Percentiles rank a stretch among this genome's conserved stretches.
Conservation (phyloP, 2,888 invertebrate genomes). For the Ectemnius continuus region DNA sequence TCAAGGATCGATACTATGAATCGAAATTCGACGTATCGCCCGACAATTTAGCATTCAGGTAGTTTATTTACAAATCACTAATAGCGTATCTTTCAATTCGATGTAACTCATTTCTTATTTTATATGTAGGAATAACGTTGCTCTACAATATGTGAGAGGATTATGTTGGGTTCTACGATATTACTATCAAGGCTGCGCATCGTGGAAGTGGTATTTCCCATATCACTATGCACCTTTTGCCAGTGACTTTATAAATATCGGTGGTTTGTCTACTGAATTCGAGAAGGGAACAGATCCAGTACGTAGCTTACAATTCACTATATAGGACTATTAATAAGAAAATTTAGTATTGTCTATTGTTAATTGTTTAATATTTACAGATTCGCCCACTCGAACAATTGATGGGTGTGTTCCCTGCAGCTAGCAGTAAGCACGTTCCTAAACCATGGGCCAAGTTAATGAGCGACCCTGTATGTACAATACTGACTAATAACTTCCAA, state of each 20-base stretch:
- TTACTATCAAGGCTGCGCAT: constrained; percentile 99
- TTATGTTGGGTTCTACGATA: constrained; percentile 99
- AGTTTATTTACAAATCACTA: constrained; percentile 15
- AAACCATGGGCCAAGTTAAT: constrained; percentile 95
- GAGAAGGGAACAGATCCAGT: constrained; percentile 93
- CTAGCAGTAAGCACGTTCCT: constrained; percentile 96
- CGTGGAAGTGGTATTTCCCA: constrained; percentile 99
- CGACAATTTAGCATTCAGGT: constrained; percentile 90
- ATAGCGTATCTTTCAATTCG: neutral
- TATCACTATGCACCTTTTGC: constrained; percentile 99
- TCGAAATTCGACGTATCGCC: constrained; percentile 91
- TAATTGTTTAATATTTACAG: constrained; percentile 77
- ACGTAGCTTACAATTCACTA: constrained; percentile 68
- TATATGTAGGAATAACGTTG: constrained; percentile 83
- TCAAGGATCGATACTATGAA: constrained; percentile 98
- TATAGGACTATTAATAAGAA: neutral
- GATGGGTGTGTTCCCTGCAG: constrained; percentile 99
- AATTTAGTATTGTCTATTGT: neutral
- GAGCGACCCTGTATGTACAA: constrained; percentile 86
- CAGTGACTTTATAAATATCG: constrained; percentile 97
- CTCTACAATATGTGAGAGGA: constrained; percentile 95
- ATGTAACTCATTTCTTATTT: neutral
- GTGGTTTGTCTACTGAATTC: constrained; percentile 91
- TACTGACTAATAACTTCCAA: neutral
- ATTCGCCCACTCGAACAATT: constrained; percentile 98